Conservation (phyloP, 2,888 invertebrate genomes). For the Bugulina stolonifera region DNA sequence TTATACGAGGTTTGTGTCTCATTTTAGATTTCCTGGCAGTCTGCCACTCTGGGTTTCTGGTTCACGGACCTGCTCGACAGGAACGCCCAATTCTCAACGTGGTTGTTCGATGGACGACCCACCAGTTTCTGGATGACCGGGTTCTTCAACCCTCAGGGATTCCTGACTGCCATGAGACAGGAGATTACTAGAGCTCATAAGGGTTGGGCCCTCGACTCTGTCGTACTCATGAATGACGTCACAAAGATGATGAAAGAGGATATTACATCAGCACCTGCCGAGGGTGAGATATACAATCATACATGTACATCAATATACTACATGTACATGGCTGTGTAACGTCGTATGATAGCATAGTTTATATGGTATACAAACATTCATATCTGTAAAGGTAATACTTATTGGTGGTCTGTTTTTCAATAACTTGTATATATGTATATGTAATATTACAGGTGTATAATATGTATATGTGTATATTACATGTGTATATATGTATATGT, state of each 20-base stretch:
- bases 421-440: no score
- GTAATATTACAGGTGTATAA: no score
- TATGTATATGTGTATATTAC: no score
- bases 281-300: no score
- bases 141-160: constrained; percentile 86
- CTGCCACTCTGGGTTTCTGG: constrained; percentile 96
- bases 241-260: constrained; percentile 54
- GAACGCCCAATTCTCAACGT: constrained; percentile 78
- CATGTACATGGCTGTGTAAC: no score
- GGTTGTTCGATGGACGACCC: constrained; percentile 75
- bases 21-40: constrained; percentile 86
- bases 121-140: constrained; percentile 95
- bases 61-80: constrained; percentile 90
- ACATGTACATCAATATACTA: no score
- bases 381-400: no score
- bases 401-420: no score
- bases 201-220: constrained; percentile 54
- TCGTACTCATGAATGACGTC: constrained; percentile 53
- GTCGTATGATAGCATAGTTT: no score
- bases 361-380: no score
- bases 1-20: background rate
- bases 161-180: constrained; percentile 55
- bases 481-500: no score
- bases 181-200: constrained; percentile 54
- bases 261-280: constrained; percentile 73